Base-by-base conservation (phyloP, 1,140 invertebrate genomes). In the Hycleus cichorii region DNA sequence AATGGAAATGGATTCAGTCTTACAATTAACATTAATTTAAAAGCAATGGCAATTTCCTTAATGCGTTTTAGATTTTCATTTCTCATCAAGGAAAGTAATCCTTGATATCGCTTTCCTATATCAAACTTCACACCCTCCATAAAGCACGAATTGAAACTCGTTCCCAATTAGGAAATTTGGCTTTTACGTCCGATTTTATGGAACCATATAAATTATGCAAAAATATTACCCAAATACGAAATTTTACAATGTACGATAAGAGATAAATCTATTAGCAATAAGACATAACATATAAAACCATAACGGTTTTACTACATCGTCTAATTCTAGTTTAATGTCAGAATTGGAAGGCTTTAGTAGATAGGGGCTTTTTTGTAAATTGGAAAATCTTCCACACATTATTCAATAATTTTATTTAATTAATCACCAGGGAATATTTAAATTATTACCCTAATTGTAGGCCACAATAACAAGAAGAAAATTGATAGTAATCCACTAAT, bases 11-110 rank as follows among this genome's bases (percentile, higher is more conserved):
- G 69, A 61, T 66, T 60, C 62, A 59, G 50, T 32, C 57, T 57
- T 50, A 62, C 69, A 72, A 71, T 71, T 70, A 72, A 70, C 69
- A 70, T 71, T 70, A 72, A 72, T 72, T 69, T 70, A 69, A 72
- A 70, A 70, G 69, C 68, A 66, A 68, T 65, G 70, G 66, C 68
- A 72, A 72, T 72, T 72, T 70, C 68, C 70, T 67, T 72, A 72
- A 70, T 70, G 70, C 66, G 64, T 69, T 72, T 71, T 70, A 65
- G 69, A 72, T 71, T 72, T 70, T 70, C 69, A 68, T 71, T 72
- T 71, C 68, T 72, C 71, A 71, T 72, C 71, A 72, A 69, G 68
- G 66, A 72, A 72, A 72, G 71, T 71, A 71, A 70, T 72, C 67
- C 64, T 51, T 49, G 66, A 70, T 70, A 72, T 70, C 67, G 68